Percentiles rank a stretch among this genome's conserved stretches.
These are phyloP conservation scores for Theodoxus fluviatilis DNA, from an alignment of 2,888 invertebrate species.

Conservation along the genomic window DNA sequence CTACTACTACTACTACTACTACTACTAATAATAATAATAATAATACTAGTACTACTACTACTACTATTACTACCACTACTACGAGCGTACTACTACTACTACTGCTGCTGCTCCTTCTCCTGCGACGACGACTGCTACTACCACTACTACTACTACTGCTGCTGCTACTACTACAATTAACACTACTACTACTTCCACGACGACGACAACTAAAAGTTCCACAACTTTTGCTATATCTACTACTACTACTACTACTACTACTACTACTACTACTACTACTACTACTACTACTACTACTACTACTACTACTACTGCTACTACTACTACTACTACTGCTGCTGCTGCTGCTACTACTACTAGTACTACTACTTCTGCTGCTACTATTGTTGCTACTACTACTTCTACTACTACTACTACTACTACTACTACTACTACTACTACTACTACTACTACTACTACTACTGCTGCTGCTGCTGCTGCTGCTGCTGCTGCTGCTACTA, in stretches of 20 bases:
- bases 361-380: conserved; percentile 19
- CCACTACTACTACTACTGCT: not conserved
- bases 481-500: conserved; percentile 23
- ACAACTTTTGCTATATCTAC: not conserved
- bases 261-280: conserved; percentile 1
- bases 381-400: conserved; percentile 23
- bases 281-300: not conserved
- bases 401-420: conserved; percentile 27
- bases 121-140: not conserved
- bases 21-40: not conserved
- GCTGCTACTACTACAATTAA: conserved; percentile 1
- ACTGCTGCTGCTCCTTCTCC: not conserved
- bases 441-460: conserved; percentile 25
- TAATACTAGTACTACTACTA: not conserved
- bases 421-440: conserved; percentile 28
- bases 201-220: not conserved
- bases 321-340: not conserved
- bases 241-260: conserved; percentile 1
- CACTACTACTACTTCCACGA: conserved; percentile 5
- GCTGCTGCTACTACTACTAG: conserved; percentile 14
- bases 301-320: not conserved
- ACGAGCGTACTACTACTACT: not conserved
- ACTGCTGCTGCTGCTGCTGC: conserved; percentile 22
- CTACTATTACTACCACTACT: not conserved
- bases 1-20: conserved; percentile 10